Evolutionary conservation across 2,113 vertebrate species (phyloP).

Genomic region (Psammodynastes pulverulentus): DNA sequence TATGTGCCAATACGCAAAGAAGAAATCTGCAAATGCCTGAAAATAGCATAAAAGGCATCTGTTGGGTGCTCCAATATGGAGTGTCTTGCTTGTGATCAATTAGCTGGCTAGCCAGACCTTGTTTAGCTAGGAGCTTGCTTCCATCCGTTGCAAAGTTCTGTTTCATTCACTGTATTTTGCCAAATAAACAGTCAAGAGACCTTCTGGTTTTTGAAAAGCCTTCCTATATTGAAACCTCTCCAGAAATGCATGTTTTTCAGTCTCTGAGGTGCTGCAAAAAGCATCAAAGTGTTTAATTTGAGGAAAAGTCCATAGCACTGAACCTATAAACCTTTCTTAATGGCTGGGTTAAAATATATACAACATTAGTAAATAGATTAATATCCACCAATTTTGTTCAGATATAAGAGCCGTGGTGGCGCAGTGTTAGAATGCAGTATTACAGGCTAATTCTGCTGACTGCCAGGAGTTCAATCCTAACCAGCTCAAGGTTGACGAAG

Average conservation of each 20-base stretch:
- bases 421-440: not conserved
- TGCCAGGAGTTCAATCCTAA: not conserved
- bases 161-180: not conserved
- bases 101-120: slow-evolving; percentile 11
- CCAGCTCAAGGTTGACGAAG: not conserved
- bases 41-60: slow-evolving; percentile 1
- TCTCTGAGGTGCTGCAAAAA: not conserved
- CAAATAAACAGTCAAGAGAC: not conserved
- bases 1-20: not conserved
- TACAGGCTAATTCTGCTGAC: not conserved
- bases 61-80: not conserved
- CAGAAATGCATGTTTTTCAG: not conserved
- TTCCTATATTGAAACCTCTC: not conserved
- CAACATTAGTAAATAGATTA: not conserved
- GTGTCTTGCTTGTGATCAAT: not conserved
- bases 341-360: not conserved
- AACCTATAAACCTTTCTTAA: not conserved
- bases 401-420: not conserved
- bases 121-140: slow-evolving; percentile 27
- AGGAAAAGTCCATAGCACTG: not conserved
- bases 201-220: not conserved
- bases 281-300: no score
- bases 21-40: not conserved
- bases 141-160: slow-evolving; percentile 2
- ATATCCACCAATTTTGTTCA: not conserved